These are phyloP conservation scores for Thalpophila matura DNA, from an alignment of 2,888 invertebrate species.

Conservation along the genomic window DNA sequence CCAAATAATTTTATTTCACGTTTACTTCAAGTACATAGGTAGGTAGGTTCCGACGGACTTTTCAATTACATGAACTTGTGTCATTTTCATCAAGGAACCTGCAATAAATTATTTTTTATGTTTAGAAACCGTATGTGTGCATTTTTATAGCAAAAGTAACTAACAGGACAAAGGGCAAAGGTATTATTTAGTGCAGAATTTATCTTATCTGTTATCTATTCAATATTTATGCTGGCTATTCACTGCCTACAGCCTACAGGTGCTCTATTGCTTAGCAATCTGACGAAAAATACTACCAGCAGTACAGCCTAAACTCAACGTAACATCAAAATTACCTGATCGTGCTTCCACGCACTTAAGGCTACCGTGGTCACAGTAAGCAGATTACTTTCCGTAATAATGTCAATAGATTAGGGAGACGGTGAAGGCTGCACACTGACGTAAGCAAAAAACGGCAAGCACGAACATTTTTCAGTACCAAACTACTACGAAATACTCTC, in stretches of 20 bases:
- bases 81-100: not conserved
- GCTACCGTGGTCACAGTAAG: conserved; percentile 59
- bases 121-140: not conserved
- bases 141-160: conserved; percentile 19
- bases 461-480: conserved; percentile 28
- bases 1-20: not conserved
- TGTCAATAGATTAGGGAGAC: conserved; percentile 74
- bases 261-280: conserved; percentile 67
- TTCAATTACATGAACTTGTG: not conserved
- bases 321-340: conserved; percentile 62
- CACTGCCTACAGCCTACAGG: conserved; percentile 68
- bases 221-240: conserved; percentile 84
- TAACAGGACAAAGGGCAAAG: conserved; percentile 59
- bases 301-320: conserved; percentile 23
- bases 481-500: conserved; percentile 9
- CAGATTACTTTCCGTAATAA: conserved; percentile 69
- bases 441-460: conserved; percentile 73
- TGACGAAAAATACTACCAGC: conserved; percentile 62
- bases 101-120: not conserved
- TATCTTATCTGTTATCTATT: conserved; percentile 88
- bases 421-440: conserved; percentile 85
- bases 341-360: conserved; percentile 49
- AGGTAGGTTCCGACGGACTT: not conserved
- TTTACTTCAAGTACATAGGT: not conserved
- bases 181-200: conserved; percentile 80